Conservation (phyloP, 2,113 vertebrate genomes). For the Tursiops truncatus region DNA sequence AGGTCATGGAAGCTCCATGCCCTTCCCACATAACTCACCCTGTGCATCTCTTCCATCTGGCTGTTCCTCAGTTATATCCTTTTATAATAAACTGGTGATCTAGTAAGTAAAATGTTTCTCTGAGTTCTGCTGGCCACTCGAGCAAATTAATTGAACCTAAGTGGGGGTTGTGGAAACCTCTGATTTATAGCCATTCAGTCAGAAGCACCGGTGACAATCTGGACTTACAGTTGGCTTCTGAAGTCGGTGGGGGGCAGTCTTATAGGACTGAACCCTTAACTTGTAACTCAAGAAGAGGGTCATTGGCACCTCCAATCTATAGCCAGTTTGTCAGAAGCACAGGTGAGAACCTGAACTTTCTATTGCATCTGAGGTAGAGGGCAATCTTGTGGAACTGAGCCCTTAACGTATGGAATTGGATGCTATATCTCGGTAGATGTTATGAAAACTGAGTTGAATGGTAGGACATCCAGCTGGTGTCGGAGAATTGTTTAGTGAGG, state of each 20-base stretch:
- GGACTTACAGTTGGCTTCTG: neutral
- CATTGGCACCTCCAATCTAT: neutral
- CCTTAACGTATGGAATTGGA: neutral
- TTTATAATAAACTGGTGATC: neutral
- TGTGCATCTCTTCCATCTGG: neutral
- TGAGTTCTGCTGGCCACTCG: neutral
- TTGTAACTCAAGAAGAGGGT: neutral
- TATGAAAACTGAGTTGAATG: neutral
- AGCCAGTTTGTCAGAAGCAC: neutral
- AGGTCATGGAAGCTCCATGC: neutral
- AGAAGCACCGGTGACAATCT: neutral
- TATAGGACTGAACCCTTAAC: neutral
- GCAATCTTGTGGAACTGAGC: neutral
- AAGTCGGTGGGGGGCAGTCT: neutral
- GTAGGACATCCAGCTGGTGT: neutral
- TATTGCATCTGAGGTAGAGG: neutral
- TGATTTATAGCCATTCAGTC: neutral
- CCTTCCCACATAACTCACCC: too few species aligned
- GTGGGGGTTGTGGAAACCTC: neutral
- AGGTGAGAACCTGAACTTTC: neutral
- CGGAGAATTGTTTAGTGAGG: neutral
- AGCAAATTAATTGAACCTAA: neutral
- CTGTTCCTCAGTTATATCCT: neutral
- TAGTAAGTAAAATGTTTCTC: neutral
- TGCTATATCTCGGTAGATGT: neutral